Evolutionary conservation across 2,113 vertebrate genomes (phyloP), one percentile per base, ranked within the genome.

Genomic region (Vanacampus margaritifer): DNA sequence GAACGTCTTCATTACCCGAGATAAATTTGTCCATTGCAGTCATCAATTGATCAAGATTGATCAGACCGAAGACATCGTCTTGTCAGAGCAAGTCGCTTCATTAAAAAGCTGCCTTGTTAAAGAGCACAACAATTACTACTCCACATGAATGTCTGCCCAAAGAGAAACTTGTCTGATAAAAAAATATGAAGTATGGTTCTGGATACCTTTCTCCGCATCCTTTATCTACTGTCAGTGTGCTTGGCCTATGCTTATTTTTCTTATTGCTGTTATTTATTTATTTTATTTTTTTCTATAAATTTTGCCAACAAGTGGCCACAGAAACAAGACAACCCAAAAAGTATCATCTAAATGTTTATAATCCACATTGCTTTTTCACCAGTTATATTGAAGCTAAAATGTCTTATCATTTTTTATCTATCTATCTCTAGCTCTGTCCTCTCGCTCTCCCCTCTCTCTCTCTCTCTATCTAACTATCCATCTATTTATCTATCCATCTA

Each of bases 31-130:
- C 72, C 24, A 36, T 72, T 78, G 72, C 69, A 73, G 64, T 72
- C 73, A 60, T 75, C 68, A 83, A 89, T 88, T 89, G 87, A 90
- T 90, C 79, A 67, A 85, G 87, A 91, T 87, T 88, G 88, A 91
- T 90, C 48, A 36, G 71, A 50, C 37, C 14, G 36, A 67, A 71
- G 60, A 74, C 59, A 57, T 41, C 54, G 48, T 62, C 64, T 71
- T 64, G 68, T 71, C 67, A 54, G 65, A 67, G 54, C 36, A 64
- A 16, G 37, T 26, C 53, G 24, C 32, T 53, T 79, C 69, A 72
- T 80, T 76, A 73, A 46, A 66, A 32, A 65, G 62, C 11, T 21
- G 36, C 17, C 57, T 82, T 59, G 64, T 74, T 76, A 61, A 75
- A 73, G 63, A 66, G 19, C 60, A 23, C 53, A 76, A 66, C 45